Percentiles rank a stretch among this genome's conserved stretches.
These are phyloP conservation scores for Myxocyprinus asiaticus DNA, from an alignment of 2,113 vertebrate species.

Conservation along the genomic window DNA sequence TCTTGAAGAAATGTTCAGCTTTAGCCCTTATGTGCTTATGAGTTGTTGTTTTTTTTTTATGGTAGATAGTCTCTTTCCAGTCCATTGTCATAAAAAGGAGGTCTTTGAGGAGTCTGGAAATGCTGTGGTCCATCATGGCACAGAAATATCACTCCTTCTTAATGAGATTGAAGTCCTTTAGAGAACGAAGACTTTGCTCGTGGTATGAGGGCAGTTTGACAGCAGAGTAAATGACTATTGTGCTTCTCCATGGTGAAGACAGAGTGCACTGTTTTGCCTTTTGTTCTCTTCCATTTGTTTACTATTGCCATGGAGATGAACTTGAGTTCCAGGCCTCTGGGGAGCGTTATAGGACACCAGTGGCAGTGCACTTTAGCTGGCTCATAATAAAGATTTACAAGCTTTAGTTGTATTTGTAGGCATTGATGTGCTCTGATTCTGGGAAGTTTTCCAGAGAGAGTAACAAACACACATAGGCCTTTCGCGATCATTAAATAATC, in stretches of 20 bases:
- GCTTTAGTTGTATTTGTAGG: background rate
- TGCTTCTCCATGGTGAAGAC: background rate
- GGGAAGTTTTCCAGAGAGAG: background rate
- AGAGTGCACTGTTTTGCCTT: conserved; percentile 22
- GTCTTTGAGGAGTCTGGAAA: conserved; percentile 20
- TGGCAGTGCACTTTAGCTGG: too few species aligned
- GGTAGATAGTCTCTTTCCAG: background rate
- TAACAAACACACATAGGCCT: too few species aligned
- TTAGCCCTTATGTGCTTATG: too few species aligned
- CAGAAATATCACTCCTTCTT: background rate
- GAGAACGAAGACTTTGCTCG: background rate
- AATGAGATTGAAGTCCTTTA: conserved; percentile 19
- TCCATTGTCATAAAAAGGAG: background rate
- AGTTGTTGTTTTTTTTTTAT: too few species aligned
- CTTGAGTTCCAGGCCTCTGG: background rate
- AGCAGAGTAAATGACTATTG: background rate
- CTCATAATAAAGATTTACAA: too few species aligned
- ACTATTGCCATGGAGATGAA: conserved; percentile 30
- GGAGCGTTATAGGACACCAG: background rate
- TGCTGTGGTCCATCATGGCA: background rate
- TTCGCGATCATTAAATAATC: too few species aligned
- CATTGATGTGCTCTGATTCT: background rate
- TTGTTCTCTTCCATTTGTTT: conserved; percentile 24
- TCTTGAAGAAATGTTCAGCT: too few species aligned
- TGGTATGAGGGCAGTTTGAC: background rate